Evolutionary conservation across 2,113 vertebrate genomes (phyloP).

Genomic region (Taurulus bubalis): DNA sequence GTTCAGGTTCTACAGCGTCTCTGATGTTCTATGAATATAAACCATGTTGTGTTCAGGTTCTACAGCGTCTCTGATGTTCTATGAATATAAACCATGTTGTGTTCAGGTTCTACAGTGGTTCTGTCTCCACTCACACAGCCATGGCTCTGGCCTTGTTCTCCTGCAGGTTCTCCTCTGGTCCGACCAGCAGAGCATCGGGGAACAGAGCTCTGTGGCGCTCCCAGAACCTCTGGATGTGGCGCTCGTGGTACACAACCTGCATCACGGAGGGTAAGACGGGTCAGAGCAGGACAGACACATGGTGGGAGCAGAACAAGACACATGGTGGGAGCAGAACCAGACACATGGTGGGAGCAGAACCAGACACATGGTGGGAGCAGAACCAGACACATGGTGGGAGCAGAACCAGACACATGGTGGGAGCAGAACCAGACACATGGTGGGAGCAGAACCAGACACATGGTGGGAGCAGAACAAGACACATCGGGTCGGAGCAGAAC

Average conservation of each 20-base stretch:
- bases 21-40: too few species aligned
- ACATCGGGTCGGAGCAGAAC: not conserved
- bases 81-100: too few species aligned
- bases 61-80: too few species aligned
- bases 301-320: not conserved
- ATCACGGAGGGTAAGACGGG: not conserved
- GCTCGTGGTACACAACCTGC: constrained; percentile 77
- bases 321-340: too few species aligned
- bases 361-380: too few species aligned
- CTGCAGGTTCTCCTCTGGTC: constrained; percentile 73
- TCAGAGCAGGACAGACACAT: not conserved
- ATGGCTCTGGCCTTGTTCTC: constrained; percentile 68
- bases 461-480: not conserved
- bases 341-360: too few species aligned
- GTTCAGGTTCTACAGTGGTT: not conserved
- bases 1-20: too few species aligned
- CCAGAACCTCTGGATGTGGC: constrained; percentile 74
- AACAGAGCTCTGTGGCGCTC: constrained; percentile 51
- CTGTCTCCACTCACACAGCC: constrained; percentile 67
- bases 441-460: too few species aligned
- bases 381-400: too few species aligned
- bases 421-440: too few species aligned
- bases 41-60: too few species aligned
- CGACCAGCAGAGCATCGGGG: constrained; percentile 55
- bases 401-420: too few species aligned